A percentile compares a stretch with the other conserved stretches of the same genome.
Evolutionary conservation across 2,113 vertebrate species (phyloP).

Genomic region (Uria lomvia): DNA sequence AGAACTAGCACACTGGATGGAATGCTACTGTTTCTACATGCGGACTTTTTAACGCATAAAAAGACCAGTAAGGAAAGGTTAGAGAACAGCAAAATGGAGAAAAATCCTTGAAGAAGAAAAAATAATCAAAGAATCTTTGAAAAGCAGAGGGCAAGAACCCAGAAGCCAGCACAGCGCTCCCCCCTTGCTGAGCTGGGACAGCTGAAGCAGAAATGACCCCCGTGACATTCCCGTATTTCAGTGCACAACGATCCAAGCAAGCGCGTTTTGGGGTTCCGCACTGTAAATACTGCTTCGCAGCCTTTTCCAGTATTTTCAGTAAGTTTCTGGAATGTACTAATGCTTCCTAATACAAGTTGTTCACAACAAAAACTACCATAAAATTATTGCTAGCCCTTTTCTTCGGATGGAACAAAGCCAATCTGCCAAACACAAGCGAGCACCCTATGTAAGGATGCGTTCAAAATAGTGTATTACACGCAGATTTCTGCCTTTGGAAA

Average conservation of each 20-base stretch:
- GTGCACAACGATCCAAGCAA: background rate
- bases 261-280: background rate
- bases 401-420: background rate
- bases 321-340: background rate
- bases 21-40: background rate
- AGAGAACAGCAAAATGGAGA: background rate
- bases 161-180: background rate
- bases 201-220: background rate
- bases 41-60: background rate
- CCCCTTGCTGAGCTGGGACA: background rate
- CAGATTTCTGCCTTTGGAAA: background rate
- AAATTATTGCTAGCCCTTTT: background rate
- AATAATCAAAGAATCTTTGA: background rate
- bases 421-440: background rate
- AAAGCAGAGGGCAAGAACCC: background rate
- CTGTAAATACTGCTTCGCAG: rapidly evolving
- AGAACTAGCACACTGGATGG: background rate
- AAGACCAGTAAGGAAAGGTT: background rate
- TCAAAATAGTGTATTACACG: background rate
- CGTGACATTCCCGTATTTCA: rapidly evolving
- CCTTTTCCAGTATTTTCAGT: background rate
- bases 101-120: too few relatives aligned
- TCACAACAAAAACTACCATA: background rate
- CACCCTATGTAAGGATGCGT: background rate
- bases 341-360: background rate